phyloP scores from a whole-genome alignment of 2,888 invertebrate genomes.

The Poecilus cupreus region DNA sequence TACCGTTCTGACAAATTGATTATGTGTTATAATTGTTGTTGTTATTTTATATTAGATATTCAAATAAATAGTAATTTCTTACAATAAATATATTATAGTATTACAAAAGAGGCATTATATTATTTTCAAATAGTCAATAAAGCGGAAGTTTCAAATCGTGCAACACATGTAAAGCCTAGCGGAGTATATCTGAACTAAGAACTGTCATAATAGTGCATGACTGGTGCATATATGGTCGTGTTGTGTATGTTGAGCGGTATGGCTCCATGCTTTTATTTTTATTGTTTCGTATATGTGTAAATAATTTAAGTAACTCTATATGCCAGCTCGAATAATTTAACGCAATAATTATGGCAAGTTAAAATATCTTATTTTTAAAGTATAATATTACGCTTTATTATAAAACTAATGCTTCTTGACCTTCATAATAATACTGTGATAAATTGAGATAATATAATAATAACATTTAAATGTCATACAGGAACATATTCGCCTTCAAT shows the following conservation, averaged over 20 bases:
- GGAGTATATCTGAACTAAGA: not conserved
- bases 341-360: not conserved
- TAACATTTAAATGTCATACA: constrained; percentile 19
- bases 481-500: not conserved
- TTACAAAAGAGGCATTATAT: no score
- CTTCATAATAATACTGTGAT: constrained; percentile 27
- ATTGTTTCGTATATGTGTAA: not conserved
- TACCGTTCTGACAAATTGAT: no score
- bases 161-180: no score
- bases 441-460: constrained; percentile 13
- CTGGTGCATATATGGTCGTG: no score
- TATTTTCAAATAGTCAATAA: no score
- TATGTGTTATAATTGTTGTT: no score
- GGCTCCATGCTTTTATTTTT: not conserved
- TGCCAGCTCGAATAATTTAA: not conserved
- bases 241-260: not conserved
- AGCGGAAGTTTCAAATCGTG: no score
- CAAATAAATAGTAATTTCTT: no score
- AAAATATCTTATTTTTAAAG: not conserved
- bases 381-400: not conserved
- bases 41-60: no score
- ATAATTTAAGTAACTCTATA: not conserved
- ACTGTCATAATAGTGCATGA: not conserved
- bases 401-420: constrained; percentile 7
- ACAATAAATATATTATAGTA: no score